These are phyloP conservation scores for Xylocopa sonorina DNA, from an alignment of 1,140 invertebrate species.

Conservation along the genomic window DNA sequence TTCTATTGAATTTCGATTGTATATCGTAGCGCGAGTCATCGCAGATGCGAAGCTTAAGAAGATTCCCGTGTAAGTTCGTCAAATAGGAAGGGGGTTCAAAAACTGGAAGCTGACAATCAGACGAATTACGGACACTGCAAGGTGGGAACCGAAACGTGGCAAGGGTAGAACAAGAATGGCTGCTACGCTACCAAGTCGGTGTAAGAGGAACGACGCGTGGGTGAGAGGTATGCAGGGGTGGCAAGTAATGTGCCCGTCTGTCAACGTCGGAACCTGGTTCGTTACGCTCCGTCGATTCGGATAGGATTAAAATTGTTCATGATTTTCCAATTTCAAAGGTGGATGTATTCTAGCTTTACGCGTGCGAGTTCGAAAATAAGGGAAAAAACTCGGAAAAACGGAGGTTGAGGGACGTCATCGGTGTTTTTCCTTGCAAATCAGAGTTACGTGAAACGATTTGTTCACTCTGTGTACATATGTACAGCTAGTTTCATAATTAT, in stretches of 20 bases:
- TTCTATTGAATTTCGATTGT: too few species aligned
- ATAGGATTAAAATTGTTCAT: background rate
- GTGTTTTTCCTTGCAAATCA: too few species aligned
- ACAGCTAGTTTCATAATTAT: too few species aligned
- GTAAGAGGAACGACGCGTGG: background rate
- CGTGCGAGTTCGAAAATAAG: background rate
- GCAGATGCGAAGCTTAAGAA: background rate
- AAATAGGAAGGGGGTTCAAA: background rate
- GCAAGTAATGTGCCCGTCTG: background rate
- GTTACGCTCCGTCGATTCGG: conserved; percentile 3
- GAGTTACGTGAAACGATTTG: too few species aligned
- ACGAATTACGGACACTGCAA: conserved; percentile 1
- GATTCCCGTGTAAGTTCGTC: background rate
- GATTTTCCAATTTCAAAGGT: conserved; percentile 20
- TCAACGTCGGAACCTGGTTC: background rate
- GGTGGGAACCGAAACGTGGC: background rate
- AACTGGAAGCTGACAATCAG: background rate
- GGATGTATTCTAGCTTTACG: too few species aligned
- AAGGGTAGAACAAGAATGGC: too few species aligned
- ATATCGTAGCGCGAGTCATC: too few species aligned
- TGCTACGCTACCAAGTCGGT: background rate
- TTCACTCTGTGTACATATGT: too few species aligned
- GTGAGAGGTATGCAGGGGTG: background rate
- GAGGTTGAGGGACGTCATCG: too few species aligned
- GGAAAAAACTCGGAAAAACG: background rate